Evolutionary conservation across 2,797 vertebrate species (phyloP), one percentile per base, ranked within the genome.

Genomic region (Sebastes itinus): DNA sequence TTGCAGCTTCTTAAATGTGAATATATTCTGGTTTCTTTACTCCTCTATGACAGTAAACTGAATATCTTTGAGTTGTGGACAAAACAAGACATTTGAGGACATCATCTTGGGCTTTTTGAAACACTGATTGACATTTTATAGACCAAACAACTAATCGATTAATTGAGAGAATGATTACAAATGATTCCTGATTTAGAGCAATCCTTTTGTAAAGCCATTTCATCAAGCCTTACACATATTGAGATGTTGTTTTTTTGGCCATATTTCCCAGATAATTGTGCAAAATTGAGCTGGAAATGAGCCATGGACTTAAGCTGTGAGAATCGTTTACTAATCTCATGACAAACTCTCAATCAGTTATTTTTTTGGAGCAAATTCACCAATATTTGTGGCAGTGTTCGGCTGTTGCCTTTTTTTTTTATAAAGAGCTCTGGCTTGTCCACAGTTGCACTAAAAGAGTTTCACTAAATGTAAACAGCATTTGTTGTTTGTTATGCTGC

Each of bases 401-500:
- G 25, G 32, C 58, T 7, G 23, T 54, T 60, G 16, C 12, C 23
- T 73, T 87, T 38, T 83, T 83, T 38, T 38, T 60, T 80, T n/a
- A 16, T 76, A 22, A 63, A 42, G 58, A 20, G 27, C 56, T 58
- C 10, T 76, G 56, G 56, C 62, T 75, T 72, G 52, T 78, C 60
- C 16, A 28, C 59, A 61, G 73, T 67, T 32, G 42, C 46, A 62
- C 70, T 42, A 69, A 27, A 75, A 77, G 52, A 76, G 74, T 86
- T 81, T 85, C 59, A 58, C 75, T 79, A 81, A 88, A 91, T 86
- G 87, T 90, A 93, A 94, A 92, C 89, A 87, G 25, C 82, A 74
- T 88, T 92, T 92, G 92, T 92, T 89, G 56, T 93, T 88, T 77
- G 86, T 91, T 85, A 65, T 88, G 89, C 78, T 89, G 88, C 86